Conservation (phyloP, 2,113 vertebrate species). For the Psittacus erithacus region DNA sequence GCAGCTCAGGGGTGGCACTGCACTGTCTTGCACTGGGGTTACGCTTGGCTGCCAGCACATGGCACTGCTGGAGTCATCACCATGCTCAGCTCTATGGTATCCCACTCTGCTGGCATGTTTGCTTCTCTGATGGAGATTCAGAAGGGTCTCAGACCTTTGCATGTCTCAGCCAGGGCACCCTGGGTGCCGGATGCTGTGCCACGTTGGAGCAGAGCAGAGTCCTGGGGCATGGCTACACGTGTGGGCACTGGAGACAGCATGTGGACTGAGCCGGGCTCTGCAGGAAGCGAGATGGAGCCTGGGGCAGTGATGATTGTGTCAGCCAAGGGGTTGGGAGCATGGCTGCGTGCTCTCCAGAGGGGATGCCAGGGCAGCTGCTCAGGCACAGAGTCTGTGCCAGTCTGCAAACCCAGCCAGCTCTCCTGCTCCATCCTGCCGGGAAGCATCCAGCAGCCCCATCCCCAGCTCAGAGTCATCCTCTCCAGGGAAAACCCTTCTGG, state of each 20-base stretch:
- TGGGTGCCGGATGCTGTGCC: neutral
- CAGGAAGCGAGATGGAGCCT: neutral
- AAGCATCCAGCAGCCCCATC: neutral
- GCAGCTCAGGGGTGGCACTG: neutral
- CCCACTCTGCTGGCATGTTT: neutral
- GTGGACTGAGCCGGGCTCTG: neutral
- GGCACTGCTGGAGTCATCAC: neutral
- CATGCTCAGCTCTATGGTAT: accelerated
- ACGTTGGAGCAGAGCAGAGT: neutral
- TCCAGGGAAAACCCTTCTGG: neutral
- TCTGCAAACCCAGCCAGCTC: neutral
- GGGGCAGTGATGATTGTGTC: neutral
- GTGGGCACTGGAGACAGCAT: accelerated
- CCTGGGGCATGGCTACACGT: accelerated
- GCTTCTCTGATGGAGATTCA: neutral
- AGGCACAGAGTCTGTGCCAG: neutral
- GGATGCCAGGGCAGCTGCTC: accelerated
- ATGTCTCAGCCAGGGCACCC: neutral
- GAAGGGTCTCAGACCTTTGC: neutral
- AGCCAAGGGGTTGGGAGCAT: neutral
- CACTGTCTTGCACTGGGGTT: accelerated
- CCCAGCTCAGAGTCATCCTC: neutral
- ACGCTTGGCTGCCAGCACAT: neutral
- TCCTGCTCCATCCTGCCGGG: neutral
- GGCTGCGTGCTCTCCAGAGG: accelerated